phyloP scores from a whole-genome alignment of 2,888 invertebrate genomes.

The Sesamia inferens region DNA sequence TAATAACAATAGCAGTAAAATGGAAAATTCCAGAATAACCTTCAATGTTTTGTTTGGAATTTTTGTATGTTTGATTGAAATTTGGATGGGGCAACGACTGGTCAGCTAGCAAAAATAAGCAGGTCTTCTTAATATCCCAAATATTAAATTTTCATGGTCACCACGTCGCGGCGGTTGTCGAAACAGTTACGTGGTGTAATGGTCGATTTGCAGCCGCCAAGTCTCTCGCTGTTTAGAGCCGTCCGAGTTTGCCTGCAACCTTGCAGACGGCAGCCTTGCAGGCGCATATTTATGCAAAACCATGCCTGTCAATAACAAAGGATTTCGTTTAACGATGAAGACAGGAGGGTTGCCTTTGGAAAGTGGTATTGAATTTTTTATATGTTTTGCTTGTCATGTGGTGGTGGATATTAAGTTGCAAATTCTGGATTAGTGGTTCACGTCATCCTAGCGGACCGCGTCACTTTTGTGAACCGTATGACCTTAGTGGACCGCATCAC shows the following conservation, averaged over 20 bases:
- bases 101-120: neutral
- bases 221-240: constrained; percentile 53
- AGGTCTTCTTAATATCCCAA: neutral
- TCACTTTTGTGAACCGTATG: too few species aligned
- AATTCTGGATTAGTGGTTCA: neutral
- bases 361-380: constrained; percentile 6
- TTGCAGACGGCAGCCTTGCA: constrained; percentile 12
- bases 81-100: neutral
- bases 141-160: constrained; percentile 17
- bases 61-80: neutral
- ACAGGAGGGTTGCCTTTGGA: neutral
- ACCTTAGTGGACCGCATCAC: too few species aligned
- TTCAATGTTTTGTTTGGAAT: too few species aligned
- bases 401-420: neutral
- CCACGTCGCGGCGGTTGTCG: constrained; percentile 62
- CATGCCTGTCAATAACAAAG: constrained; percentile 57
- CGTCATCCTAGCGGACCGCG: too few species aligned
- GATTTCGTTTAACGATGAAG: constrained; percentile 39
- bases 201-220: constrained; percentile 74
- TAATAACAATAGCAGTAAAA: neutral
- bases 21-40: neutral
- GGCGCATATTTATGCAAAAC: constrained; percentile 70
- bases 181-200: constrained; percentile 72
- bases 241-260: constrained; percentile 40
- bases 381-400: neutral